Evolutionary conservation across 2,888 invertebrate species (phyloP), one percentile per base, ranked within the genome.

Genomic region (Paralinhomoeus sp.): DNA sequence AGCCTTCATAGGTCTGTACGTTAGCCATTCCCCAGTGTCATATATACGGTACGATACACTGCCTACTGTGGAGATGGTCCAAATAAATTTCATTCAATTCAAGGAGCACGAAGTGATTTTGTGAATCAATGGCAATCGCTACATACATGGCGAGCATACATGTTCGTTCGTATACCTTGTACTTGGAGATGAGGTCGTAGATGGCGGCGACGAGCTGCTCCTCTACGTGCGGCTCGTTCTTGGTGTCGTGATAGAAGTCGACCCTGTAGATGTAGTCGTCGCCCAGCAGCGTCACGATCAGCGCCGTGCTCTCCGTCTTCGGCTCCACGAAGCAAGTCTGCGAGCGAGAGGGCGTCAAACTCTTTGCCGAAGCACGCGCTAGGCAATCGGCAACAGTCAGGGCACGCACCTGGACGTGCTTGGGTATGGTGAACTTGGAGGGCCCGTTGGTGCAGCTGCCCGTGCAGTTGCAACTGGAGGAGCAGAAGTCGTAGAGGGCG

Each of bases 391-490:
- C 27, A 27, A 27, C 27, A 27, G 27, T 12, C 12, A 27, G 5
- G 5, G 27, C 27, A 9, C 12, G 27, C 12, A 27, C 27, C 27
- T 27, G 60, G 21, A 61, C 57, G 46, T 58, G 58, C 47, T 59
- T 60, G 21, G 60, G 58, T 9, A 60, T 54, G 40, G 54, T 52
- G 47, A 60, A 60, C 47, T 61, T 61, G 7, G 57, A 53, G 20
- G 60, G 56, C 31, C 59, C 59, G 40, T 60, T 60, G 3, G 60
- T 57, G 47, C 60, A 60, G 45, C 61, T 60, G 22, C 59, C 60
- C 40, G 51, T 48, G 45, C 60, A 60, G 47, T 61, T 61, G 47
- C 60, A 60, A 36, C 53, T 53, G 42, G 43, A 50, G 21, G 31
- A 37, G 21, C 18, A 24, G n/a, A 40, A 33, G 33, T 34, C 44